These are phyloP conservation scores for Lampris megalopsis DNA, from an alignment of 2,113 vertebrate genomes.

Conservation along the genomic window DNA sequence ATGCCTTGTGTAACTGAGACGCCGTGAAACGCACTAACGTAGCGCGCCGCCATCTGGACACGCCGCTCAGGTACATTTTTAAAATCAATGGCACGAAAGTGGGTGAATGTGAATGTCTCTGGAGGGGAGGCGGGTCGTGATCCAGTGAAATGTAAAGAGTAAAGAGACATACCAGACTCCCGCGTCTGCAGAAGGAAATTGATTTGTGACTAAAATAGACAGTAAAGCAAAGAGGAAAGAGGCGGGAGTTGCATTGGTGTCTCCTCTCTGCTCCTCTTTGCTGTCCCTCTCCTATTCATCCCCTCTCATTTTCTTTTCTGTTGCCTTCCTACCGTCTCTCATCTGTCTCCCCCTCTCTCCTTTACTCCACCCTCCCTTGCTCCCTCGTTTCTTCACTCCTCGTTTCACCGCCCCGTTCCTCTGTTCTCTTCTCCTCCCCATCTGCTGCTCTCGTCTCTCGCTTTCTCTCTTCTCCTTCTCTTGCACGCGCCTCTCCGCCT, in stretches of 20 bases:
- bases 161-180: constrained; percentile 73
- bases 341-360: not conserved
- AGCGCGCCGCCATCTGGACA: constrained; percentile 53
- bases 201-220: constrained; percentile 77
- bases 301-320: not conserved
- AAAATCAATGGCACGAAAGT: constrained; percentile 72
- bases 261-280: not conserved
- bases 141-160: constrained; percentile 74
- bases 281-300: not conserved
- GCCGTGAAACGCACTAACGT: constrained; percentile 68
- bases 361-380: no score
- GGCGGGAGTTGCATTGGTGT: not conserved
- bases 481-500: no score
- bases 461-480: no score
- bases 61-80: constrained; percentile 67
- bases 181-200: constrained; percentile 67
- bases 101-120: constrained; percentile 39
- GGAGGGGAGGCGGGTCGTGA: constrained; percentile 59
- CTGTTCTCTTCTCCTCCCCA: no score
- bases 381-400: no score
- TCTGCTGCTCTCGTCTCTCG: no score
- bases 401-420: no score
- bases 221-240: constrained; percentile 50
- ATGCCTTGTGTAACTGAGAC: constrained; percentile 49
- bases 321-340: no score